These are phyloP conservation scores for Silurus glanis DNA, from an alignment of 2,113 vertebrate genomes.

Conservation along the genomic window DNA sequence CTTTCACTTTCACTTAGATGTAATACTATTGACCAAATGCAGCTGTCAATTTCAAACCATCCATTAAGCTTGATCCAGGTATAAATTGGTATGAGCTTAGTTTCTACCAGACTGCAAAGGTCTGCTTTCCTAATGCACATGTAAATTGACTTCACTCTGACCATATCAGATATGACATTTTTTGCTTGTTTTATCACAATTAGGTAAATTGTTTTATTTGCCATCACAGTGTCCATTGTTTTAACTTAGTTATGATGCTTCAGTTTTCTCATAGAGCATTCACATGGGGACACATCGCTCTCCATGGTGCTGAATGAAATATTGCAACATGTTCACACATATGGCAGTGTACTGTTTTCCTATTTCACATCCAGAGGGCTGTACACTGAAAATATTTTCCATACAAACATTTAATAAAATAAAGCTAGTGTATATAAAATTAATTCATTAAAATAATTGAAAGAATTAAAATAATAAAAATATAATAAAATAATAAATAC, in stretches of 20 bases:
- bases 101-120: background rate
- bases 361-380: background rate
- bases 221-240: background rate
- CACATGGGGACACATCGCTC: conserved; percentile 20
- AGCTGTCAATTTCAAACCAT: background rate
- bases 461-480: background rate
- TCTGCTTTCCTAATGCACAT: background rate
- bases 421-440: background rate
- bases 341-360: background rate
- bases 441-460: background rate
- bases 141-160: background rate
- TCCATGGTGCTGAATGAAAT: conserved; percentile 57
- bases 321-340: background rate
- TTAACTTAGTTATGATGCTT: background rate
- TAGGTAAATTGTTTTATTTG: background rate
- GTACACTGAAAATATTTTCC: background rate
- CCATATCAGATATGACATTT: background rate
- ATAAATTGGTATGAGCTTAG: background rate
- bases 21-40: conserved; percentile 14
- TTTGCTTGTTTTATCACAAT: too few species aligned
- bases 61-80: background rate
- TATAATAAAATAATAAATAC: background rate
- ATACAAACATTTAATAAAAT: background rate
- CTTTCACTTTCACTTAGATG: background rate
- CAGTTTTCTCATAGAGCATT: background rate